Base-by-base conservation (phyloP, 30 jellyfish, hydroid and myxozoan genomes). In the Aurelia aurita complex sp. Pacific region DNA sequence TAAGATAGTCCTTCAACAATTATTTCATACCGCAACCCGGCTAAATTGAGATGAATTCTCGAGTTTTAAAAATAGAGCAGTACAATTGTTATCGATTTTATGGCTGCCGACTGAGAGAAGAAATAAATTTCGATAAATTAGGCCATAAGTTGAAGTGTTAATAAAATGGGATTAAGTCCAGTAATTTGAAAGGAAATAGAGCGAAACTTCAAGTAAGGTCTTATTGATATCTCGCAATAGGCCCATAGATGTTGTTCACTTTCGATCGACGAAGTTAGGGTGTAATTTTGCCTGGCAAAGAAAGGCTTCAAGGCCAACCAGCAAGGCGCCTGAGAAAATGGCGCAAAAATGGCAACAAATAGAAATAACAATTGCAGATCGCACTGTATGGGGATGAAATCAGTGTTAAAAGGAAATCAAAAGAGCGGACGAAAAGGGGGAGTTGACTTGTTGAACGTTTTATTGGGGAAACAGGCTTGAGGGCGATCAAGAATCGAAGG, bases 301-400 rank as follows among this genome's bases (percentile, higher is more conserved):
- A 23, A 19, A 50, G 88, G 88, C 88, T 69, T 81, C 67, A 55
- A 60, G 90, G 69, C 80, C 8, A 46, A 14, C 57, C 8, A 46
- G 57, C 57, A 46, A 46, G 57, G 57, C 15, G 57, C 57, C 57
- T 4, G 57, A 9, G n/a, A 69, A 51, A 78, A 35, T n/a, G 81
- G 65, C 90, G 90, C 84, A 81, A 80, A 79, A 81, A 81, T 69
- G 90, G 90, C 79, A 81, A 81, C 90, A 72, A 69, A 72, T 71
- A 10, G 53, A 74, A 53, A 77, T 43, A 14, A 46, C 14, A 9
- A 46, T 1, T 1, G 8, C 6, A 2, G 57, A 46, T 46, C 57
- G 13, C 8, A 46, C 6, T 5, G 57, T 46, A 0, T 2, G 8
- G 57, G 57, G 57, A 46, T 46, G 57, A 46, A 46, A 46, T 46